phyloP scores from a whole-genome alignment of 2,113 vertebrate species.

The Acinonyx jubatus region DNA sequence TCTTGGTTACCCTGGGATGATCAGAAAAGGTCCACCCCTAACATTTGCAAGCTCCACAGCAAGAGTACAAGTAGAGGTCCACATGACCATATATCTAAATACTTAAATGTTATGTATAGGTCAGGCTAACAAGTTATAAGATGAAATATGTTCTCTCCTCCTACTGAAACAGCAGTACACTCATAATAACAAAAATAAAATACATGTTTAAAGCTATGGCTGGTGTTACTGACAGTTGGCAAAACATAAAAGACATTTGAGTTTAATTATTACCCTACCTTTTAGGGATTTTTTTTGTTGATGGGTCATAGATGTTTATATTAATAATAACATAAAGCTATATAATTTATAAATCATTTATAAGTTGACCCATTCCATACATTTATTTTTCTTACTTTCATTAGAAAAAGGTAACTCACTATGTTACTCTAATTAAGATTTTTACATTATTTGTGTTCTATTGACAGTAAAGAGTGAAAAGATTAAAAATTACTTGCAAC shows the following conservation, averaged over 20 bases:
- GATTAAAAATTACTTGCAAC: background rate
- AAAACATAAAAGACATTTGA: conserved; percentile 21
- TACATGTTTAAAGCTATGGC: background rate
- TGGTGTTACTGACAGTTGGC: background rate
- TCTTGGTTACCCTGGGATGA: background rate
- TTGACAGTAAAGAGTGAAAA: background rate
- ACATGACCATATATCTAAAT: background rate
- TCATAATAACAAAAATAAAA: background rate
- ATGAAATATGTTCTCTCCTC: background rate
- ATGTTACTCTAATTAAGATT: background rate
- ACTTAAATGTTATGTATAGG: background rate
- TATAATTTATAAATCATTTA: background rate
- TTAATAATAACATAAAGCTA: background rate
- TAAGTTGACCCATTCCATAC: background rate
- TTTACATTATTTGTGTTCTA: background rate
- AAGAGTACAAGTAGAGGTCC: background rate
- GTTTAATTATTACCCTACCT: background rate
- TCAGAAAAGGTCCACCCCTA: background rate
- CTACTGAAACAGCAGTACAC: background rate
- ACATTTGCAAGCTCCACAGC: background rate
- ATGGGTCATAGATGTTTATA: background rate
- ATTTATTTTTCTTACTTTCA: conserved; percentile 27
- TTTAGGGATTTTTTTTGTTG: conserved; percentile 10
- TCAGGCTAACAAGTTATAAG: background rate
- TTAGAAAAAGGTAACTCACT: background rate